A percentile compares a stretch with the other conserved stretches of the same genome.
phyloP scores from a whole-genome alignment of 30 jellyfish, hydroid and myxozoan species.

The Cassiopea andromeda region DNA sequence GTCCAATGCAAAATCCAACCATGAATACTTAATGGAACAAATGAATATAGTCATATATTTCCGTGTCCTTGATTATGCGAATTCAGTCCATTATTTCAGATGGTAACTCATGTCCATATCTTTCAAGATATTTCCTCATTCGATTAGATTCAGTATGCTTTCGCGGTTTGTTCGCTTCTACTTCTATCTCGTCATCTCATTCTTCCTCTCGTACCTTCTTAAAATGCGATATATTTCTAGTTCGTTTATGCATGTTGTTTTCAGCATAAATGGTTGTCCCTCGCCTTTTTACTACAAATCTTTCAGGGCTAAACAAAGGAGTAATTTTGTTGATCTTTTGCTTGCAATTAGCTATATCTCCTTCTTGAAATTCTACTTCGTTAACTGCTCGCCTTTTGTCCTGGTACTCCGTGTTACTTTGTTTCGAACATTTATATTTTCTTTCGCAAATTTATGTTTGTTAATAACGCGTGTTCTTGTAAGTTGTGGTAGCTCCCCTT shows the following conservation, averaged over 20 bases:
- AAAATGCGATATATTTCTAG: not conserved
- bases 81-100: not conserved
- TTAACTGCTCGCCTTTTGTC: not conserved
- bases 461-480: not conserved
- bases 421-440: not conserved
- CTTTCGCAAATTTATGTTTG: not conserved
- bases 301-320: not conserved
- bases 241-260: not conserved
- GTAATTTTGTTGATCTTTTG: not conserved
- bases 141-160: not conserved
- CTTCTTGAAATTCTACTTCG: not conserved
- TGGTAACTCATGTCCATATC: not conserved
- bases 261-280: not conserved
- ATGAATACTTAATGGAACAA: not conserved
- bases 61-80: not conserved
- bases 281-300: not conserved
- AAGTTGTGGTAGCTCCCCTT: constrained; percentile 20
- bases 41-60: not conserved
- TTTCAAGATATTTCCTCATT: not conserved
- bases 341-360: not conserved
- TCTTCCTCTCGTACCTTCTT: not conserved
- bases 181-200: not conserved
- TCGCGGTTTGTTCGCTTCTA: not conserved
- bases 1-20: not conserved
- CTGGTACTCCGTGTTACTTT: not conserved